Evolutionary conservation across 2,797 vertebrate genomes (phyloP).

Genomic region (Ateles fusciceps): DNA sequence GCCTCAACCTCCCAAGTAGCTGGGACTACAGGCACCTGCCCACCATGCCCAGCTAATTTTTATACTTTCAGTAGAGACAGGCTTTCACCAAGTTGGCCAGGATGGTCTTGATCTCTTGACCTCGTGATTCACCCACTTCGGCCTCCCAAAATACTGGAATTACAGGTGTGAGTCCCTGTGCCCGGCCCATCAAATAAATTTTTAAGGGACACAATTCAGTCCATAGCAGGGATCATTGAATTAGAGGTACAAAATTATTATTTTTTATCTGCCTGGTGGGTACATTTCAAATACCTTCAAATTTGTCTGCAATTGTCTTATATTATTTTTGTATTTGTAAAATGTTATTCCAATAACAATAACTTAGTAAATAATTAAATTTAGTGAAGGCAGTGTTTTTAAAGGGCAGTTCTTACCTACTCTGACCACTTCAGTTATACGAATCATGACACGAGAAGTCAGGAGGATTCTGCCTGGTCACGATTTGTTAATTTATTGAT

Average conservation of each 20-base stretch:
- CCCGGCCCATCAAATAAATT: background rate
- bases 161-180: no score
- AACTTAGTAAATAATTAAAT: background rate
- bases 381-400: background rate
- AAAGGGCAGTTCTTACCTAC: background rate
- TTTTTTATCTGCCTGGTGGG: background rate
- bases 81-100: no score
- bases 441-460: background rate
- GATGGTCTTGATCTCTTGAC: no score
- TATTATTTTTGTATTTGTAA: background rate
- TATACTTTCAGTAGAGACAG: no score
- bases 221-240: background rate
- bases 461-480: background rate
- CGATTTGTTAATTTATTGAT: background rate
- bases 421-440: background rate
- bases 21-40: no score
- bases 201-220: background rate
- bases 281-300: background rate
- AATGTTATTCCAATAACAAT: background rate
- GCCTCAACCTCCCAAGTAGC: no score
- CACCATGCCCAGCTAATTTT: no score
- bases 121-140: no score
- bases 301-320: background rate
- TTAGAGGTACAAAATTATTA: background rate
- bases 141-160: no score